Conservation (phyloP, 2,888 invertebrate species). For the Cyclophora albipunctata region DNA sequence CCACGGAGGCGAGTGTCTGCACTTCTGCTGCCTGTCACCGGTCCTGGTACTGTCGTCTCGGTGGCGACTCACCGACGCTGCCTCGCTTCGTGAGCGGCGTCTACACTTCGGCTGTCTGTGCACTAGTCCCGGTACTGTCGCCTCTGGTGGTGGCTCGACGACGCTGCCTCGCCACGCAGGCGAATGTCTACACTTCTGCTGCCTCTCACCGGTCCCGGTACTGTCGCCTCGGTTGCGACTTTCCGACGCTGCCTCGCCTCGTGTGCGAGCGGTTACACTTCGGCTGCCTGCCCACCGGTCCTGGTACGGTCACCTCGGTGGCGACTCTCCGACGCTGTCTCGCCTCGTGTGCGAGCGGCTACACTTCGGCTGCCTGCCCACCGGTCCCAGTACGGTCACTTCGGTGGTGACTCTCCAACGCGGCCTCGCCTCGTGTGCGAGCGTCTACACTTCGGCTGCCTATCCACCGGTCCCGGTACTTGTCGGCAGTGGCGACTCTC, state of each 20-base stretch:
- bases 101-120: no score
- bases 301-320: no score
- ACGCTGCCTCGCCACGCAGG: background rate
- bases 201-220: no score
- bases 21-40: background rate
- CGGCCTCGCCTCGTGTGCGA: background rate
- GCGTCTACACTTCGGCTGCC: background rate
- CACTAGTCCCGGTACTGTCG: no score
- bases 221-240: background rate
- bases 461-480: background rate
- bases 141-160: background rate
- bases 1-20: background rate
- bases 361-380: background rate
- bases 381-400: background rate
- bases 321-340: no score
- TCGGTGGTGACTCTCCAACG: no score
- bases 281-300: no score
- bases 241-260: no score
- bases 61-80: background rate
- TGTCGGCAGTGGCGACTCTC: background rate
- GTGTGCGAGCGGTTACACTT: background rate
- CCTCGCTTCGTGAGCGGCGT: no score
- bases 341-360: no score
- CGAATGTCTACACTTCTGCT: background rate
- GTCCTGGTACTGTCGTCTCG: background rate